Evolutionary conservation across 2,888 invertebrate species (phyloP).

Genomic region (Agelastica alni): DNA sequence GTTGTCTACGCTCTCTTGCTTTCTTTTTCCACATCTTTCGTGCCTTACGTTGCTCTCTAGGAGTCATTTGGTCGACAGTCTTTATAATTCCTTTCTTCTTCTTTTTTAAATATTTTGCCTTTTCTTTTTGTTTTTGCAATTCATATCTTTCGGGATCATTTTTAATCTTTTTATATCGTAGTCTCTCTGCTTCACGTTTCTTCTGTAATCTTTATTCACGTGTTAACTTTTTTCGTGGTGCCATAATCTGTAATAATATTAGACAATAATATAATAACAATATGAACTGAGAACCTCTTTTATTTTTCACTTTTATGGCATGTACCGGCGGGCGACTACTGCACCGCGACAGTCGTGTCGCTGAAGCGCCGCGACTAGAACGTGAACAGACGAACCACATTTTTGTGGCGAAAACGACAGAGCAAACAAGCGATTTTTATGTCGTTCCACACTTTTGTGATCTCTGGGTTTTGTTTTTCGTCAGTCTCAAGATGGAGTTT

Average conservation of each 20-base stretch:
- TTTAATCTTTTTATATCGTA: slow-evolving; percentile 7
- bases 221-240: not conserved
- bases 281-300: no score
- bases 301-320: not conserved
- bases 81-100: slow-evolving; percentile 9
- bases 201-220: slow-evolving; percentile 23
- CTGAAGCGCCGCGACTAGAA: no score
- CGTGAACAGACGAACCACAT: no score
- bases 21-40: slow-evolving; percentile 11
- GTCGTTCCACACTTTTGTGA: no score
- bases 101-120: slow-evolving; percentile 4
- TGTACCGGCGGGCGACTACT: no score
- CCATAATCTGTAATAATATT: slow-evolving; percentile 1
- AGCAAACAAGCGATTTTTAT: no score
- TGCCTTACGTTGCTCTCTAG: not conserved
- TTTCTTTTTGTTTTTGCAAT: slow-evolving; percentile 7
- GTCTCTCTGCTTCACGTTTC: slow-evolving; percentile 3
- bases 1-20: not conserved
- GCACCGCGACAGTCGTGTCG: no score
- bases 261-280: no score
- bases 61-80: slow-evolving; percentile 16
- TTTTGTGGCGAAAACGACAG: no score
- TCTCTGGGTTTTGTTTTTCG: no score
- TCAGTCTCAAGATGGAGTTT: no score
- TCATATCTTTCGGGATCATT: slow-evolving; percentile 9